Evolutionary conservation across 2,797 vertebrate species (phyloP), one percentile per base, ranked within the genome.

Genomic region (Rhinophrynus dorsalis): DNA sequence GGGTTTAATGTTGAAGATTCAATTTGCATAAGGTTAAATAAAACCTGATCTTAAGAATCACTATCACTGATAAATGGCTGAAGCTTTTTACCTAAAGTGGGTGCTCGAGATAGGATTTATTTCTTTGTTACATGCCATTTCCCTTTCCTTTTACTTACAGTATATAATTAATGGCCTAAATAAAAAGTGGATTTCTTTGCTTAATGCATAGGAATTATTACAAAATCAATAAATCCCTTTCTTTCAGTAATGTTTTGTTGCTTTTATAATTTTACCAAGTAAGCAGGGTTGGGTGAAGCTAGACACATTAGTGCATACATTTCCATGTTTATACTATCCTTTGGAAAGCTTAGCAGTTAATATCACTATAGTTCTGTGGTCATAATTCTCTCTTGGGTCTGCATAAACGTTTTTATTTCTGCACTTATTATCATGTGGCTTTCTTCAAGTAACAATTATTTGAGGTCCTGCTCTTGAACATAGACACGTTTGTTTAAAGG

Each of bases 131-230:
- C 70, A 20, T 66, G 68, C 78, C 77, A 76, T 78, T 83, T 86
- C 63, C 18, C 81, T 91, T 88, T 89, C 73, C 77, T 83, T 77
- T 80, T 78, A 73, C 67, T 79, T 81, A 74, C 56, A 75, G 71
- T 77, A 79, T 79, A 81, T 81, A 78, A 84, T 87, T 82, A 84
- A 85, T 85, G 80, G 75, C 77, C 78, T 79, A 83, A 79, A 69
- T 74, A 80, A 80, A 70, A 62, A 72, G 62, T 75, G 35, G 29
- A 1, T 18, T 72, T 68, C 72, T 82, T 47, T 62, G 37, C 61
- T 33, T 77, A 81, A 77, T 74, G 45, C 52, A 70, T 77, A 79
- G 54, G 67, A 84, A 69, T 80, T 75, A 84, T 81, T 82, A 64
- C 44, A 72, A 84, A 86, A 89, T 85, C 81, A 83, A 84, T 88